Percentiles rank a stretch among this genome's conserved stretches.
These are phyloP conservation scores for Dicrurus megarhynchus DNA, from an alignment of 2,113 vertebrate species.

Conservation along the genomic window DNA sequence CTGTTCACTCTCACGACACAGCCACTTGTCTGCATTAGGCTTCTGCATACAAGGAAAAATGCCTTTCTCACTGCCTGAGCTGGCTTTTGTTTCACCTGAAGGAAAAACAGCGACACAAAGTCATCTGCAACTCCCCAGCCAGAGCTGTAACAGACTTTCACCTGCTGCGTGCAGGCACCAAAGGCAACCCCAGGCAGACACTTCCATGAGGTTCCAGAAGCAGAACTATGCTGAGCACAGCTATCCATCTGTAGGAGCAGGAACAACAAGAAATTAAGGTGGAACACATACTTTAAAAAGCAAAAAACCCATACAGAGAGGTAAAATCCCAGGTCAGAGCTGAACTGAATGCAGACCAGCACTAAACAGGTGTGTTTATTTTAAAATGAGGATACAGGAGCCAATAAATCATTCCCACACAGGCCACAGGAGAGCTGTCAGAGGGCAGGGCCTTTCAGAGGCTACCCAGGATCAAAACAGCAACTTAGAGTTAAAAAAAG, in stretches of 20 bases:
- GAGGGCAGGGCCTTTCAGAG: neutral
- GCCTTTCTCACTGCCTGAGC: neutral
- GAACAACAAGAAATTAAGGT: neutral
- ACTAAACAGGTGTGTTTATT: neutral
- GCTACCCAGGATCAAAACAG: neutral
- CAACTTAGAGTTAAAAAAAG: neutral
- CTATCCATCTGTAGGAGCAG: neutral
- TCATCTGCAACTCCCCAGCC: neutral
- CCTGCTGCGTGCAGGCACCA: neutral
- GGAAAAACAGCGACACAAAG: neutral
- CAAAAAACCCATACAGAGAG: neutral
- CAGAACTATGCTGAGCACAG: fast-evolving
- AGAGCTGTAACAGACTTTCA: neutral
- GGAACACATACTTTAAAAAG: neutral
- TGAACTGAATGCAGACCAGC: neutral
- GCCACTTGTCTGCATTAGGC: neutral
- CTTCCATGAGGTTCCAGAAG: neutral
- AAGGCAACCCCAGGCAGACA: neutral
- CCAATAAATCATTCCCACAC: neutral
- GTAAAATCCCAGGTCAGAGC: neutral
- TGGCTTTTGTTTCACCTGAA: neutral
- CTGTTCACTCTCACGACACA: fast-evolving
- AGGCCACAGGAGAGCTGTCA: neutral
- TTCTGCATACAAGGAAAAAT: neutral
- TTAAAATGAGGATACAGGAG: neutral